Percentiles rank a stretch among this genome's conserved stretches.
These are phyloP conservation scores for Dynastes hyllus DNA, from an alignment of 2,888 invertebrate species.

Conservation along the genomic window DNA sequence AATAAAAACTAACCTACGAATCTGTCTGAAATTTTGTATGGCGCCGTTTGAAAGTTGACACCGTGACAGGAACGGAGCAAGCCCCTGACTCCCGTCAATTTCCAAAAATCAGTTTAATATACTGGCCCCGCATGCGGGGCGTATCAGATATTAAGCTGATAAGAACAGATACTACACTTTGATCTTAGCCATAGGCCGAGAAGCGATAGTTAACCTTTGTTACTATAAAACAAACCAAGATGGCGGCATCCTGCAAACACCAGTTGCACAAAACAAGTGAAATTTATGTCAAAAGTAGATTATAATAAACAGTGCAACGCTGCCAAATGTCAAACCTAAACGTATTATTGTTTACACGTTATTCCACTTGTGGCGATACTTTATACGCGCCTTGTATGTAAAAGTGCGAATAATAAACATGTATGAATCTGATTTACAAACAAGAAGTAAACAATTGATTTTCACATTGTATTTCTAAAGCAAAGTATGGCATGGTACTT, in stretches of 20 bases:
- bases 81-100: constrained; percentile 74
- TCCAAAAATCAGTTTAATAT: constrained; percentile 65
- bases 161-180: constrained; percentile 81
- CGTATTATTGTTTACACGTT: no score
- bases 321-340: no score
- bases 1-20: no score
- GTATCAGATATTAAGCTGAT: constrained; percentile 82
- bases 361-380: no score
- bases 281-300: no score
- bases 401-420: background rate
- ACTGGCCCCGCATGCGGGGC: constrained; percentile 71
- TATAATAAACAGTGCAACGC: no score
- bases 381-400: background rate
- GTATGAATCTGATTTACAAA: background rate
- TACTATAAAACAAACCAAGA: no score
- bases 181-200: constrained; percentile 75
- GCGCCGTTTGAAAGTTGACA: no score
- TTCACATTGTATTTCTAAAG: background rate
- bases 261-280: no score
- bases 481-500: background rate
- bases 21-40: no score
- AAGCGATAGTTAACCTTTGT: constrained; percentile 67
- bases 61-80: constrained; percentile 80
- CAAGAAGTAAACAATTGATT: background rate
- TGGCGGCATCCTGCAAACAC: no score